Base-by-base conservation (phyloP, 2,113 vertebrate species). In the Fregata magnificens region DNA sequence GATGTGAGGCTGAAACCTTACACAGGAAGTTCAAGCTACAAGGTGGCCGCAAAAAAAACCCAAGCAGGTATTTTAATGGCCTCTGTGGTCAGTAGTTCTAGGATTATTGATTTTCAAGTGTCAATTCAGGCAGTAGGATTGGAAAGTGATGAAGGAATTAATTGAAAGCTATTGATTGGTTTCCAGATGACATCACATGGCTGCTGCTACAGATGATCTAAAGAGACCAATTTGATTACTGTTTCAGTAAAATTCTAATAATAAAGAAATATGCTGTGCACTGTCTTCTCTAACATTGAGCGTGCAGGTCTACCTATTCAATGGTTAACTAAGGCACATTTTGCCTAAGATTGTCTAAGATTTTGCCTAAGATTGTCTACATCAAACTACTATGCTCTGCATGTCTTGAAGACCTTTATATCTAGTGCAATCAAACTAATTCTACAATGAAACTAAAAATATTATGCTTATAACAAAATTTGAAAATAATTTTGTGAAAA, bases 381-480 rank as follows among this genome's bases (percentile, higher is more conserved):
- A 0, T 31, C 45, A 58, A 25, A 34, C 20, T 15, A 2, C 28
- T 22, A 0, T 6, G 6, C 20, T 66, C 58, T 56, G 28, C 3
- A 0, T 40, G 36, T 36, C 40, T 20, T 47, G 22, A 26, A 45
- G 44, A 58, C n/a, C 52, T 89, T 49, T 40, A 4, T 25, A 36
- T 44, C 29, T 29, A n/a, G 2, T 24, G 3, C 15, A 31, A 10
- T 16, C 34, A 34, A 36, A 56, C 6, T 15, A 77, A 61, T 16
- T 22, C 12, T 7, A 6, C 26, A 28, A 36, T 52, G 31, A 49
- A 32, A 34, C 20, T 13, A 34, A 69, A 81, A 53, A 19, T 14
- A 49, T 5, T 58, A 22, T 17, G 28, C 18, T 70, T 7, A 9
- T 25, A 76, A 44, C 28, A 78, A 67, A 55, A 81, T 36, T 29